Evolutionary conservation across 2,888 invertebrate species (phyloP).

Genomic region (Pemphredon lugubris): DNA sequence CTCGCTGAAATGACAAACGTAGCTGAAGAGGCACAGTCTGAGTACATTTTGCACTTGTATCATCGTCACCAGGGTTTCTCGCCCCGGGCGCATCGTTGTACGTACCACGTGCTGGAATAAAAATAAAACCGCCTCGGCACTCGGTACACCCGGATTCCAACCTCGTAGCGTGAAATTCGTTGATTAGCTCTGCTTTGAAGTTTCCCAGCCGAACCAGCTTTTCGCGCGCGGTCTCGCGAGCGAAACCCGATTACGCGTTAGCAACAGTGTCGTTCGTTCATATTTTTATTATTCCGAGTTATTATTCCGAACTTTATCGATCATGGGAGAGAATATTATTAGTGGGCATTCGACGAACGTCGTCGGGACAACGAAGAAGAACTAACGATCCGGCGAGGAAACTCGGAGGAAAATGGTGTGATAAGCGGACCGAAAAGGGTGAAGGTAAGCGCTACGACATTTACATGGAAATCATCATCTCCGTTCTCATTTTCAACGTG

Average conservation of each 20-base stretch:
- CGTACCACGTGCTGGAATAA: conserved; percentile 40
- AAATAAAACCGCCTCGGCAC: conserved; percentile 36
- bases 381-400: too few relatives aligned
- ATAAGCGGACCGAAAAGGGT: too few relatives aligned
- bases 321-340: too few relatives aligned
- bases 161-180: conserved; percentile 1
- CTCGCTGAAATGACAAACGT: conserved; percentile 39
- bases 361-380: background rate
- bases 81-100: conserved; percentile 5
- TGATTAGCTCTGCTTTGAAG: background rate
- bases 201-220: background rate
- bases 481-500: too few relatives aligned
- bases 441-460: too few relatives aligned
- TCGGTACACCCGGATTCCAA: background rate
- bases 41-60: conserved; percentile 8
- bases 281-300: too few relatives aligned
- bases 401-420: conserved; percentile 1
- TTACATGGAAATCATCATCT: too few relatives aligned
- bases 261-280: background rate
- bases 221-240: background rate
- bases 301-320: background rate
- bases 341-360: too few relatives aligned
- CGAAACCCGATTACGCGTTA: background rate
- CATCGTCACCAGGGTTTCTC: conserved; percentile 6
- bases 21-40: conserved; percentile 13